A percentile compares a stretch with the other conserved stretches of the same genome.
These are phyloP conservation scores for Sericinus montela DNA, from an alignment of 2,888 invertebrate species.

Conservation along the genomic window DNA sequence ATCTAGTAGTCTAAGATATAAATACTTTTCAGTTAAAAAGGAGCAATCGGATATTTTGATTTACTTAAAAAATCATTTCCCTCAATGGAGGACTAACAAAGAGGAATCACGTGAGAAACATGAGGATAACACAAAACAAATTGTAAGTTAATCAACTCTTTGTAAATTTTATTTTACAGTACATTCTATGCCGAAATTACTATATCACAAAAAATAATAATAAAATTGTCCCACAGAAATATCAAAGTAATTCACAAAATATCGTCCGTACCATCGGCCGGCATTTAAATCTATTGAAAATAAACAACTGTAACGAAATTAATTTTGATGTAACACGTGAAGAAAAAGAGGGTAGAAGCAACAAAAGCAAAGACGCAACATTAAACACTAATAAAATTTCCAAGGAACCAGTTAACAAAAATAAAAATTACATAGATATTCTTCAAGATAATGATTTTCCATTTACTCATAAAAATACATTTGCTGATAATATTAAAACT, in stretches of 20 bases:
- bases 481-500: neutral
- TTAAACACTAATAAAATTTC: neutral
- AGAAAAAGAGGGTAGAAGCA: neutral
- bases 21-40: conserved; percentile 36
- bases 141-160: neutral
- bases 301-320: conserved; percentile 22
- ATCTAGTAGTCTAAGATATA: too few species aligned
- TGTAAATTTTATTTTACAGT: neutral
- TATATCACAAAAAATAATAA: neutral
- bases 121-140: neutral
- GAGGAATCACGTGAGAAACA: neutral
- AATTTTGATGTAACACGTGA: neutral
- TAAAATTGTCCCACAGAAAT: conserved; percentile 2
- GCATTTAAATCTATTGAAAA: conserved; percentile 36
- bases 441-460: neutral
- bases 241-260: conserved; percentile 17
- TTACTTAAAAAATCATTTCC: conserved; percentile 44
- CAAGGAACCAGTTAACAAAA: neutral
- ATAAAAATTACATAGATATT: neutral
- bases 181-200: neutral
- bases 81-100: conserved; percentile 29
- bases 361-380: neutral
- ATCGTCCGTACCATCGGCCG: conserved; percentile 42
- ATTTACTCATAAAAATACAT: conserved; percentile 2
- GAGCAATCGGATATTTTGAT: conserved; percentile 31